These are phyloP conservation scores for Ascaphus truei DNA, from an alignment of 2,113 vertebrate species.

Conservation along the genomic window DNA sequence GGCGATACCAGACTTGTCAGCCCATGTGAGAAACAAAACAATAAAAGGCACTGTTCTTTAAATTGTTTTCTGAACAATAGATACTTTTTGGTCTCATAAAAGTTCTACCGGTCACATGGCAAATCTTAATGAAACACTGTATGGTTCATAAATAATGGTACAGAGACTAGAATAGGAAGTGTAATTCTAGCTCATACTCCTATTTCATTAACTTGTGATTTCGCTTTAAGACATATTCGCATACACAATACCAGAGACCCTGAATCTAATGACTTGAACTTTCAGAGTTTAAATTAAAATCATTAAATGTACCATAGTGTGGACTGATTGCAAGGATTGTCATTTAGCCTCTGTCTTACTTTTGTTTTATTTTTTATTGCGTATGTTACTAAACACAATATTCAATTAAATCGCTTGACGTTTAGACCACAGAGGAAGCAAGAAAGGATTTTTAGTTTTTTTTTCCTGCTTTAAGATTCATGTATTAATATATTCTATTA, in stretches of 20 bases:
- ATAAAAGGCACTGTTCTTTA: conserved; percentile 41
- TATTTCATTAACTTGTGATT: conserved; percentile 17
- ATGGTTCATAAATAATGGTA: conserved; percentile 44
- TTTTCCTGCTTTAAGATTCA: too few relatives aligned
- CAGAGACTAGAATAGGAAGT: conserved; percentile 42
- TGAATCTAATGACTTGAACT: background rate
- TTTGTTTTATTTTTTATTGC: background rate
- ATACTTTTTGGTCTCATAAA: conserved; percentile 41
- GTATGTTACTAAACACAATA: too few relatives aligned
- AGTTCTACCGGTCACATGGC: conserved; percentile 56
- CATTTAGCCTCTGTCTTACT: too few relatives aligned
- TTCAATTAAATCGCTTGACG: too few relatives aligned
- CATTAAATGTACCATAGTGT: too few relatives aligned
- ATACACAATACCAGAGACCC: too few relatives aligned
- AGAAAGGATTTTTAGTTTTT: too few relatives aligned
- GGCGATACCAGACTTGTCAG: conserved; percentile 33
- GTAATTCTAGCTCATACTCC: conserved; percentile 40
- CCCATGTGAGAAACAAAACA: conserved; percentile 44
- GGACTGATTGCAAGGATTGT: too few relatives aligned
- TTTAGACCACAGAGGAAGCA: too few relatives aligned
- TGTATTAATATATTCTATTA: background rate
- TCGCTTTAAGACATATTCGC: background rate
- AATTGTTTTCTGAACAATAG: conserved; percentile 47
- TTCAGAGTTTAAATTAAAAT: background rate
- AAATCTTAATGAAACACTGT: conserved; percentile 44